phyloP scores from a whole-genome alignment of 2,888 invertebrate genomes.

The Linnaemya tessellans region DNA sequence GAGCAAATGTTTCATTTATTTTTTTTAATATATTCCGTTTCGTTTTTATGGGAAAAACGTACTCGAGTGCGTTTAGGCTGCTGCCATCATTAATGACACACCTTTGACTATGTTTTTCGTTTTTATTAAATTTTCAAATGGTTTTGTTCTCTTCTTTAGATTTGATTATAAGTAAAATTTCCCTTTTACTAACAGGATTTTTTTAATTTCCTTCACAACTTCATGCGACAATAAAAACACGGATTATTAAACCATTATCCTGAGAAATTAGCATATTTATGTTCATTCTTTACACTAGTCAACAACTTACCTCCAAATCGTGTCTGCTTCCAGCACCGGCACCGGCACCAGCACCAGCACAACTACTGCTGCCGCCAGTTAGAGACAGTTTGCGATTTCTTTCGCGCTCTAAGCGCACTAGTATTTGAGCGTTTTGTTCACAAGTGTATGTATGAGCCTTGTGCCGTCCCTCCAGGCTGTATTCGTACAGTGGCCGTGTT shows the following conservation, averaged over 20 bases:
- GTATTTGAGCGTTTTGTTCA: slow-evolving; percentile 84
- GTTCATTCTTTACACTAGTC: not conserved
- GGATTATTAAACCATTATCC: slow-evolving; percentile 14
- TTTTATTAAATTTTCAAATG: not conserved
- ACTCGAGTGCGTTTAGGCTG: no score
- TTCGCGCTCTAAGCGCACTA: slow-evolving; percentile 83
- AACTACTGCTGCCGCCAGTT: slow-evolving; percentile 71
- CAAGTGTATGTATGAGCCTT: slow-evolving; percentile 84
- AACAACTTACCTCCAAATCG: slow-evolving; percentile 70
- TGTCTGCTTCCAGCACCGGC: slow-evolving; percentile 49
- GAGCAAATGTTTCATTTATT: no score
- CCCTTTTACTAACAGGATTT: not conserved
- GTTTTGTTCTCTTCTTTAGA: not conserved
- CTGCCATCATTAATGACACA: not conserved
- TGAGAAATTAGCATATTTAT: not conserved
- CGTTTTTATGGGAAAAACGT: no score
- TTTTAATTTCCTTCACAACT: slow-evolving; percentile 1
- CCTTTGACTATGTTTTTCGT: not conserved
- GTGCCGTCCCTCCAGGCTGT: slow-evolving; percentile 84
- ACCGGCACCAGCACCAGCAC: slow-evolving; percentile 19
- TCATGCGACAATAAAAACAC: not conserved
- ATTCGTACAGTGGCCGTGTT: slow-evolving; percentile 83
- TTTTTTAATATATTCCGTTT: no score
- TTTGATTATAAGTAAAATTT: not conserved
- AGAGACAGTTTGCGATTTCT: slow-evolving; percentile 81